phyloP scores from a whole-genome alignment of 2,113 vertebrate genomes.

The Lepus timidus region DNA sequence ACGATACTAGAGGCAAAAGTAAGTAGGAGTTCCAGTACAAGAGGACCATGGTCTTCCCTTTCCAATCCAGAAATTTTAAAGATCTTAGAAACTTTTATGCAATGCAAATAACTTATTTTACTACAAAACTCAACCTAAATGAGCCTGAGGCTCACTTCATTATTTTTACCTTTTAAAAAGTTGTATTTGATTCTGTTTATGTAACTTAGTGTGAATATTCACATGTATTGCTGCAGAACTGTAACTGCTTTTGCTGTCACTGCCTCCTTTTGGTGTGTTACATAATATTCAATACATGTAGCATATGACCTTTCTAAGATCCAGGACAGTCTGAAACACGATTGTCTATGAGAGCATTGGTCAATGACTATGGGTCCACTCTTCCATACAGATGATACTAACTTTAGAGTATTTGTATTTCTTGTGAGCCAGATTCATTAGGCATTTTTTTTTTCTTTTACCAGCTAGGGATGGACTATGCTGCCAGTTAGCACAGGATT shows the following conservation, averaged over 20 bases:
- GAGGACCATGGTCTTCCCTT: background rate
- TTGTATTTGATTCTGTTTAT: background rate
- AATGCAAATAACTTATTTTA: background rate
- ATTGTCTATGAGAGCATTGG: background rate
- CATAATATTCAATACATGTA: background rate
- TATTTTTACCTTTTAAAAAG: background rate
- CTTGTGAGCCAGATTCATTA: background rate
- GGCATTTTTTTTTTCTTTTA: background rate
- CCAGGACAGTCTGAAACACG: background rate
- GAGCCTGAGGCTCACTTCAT: background rate
- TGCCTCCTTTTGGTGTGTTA: background rate
- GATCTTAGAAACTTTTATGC: background rate
- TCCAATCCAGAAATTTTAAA: background rate
- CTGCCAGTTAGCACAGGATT: background rate
- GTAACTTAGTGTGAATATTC: background rate
- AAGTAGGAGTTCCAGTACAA: background rate
- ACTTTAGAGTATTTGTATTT: background rate
- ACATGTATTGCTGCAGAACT: conserved; percentile 29
- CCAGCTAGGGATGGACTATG: background rate
- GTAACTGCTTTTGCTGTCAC: background rate
- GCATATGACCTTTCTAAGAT: background rate
- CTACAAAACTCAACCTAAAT: background rate
- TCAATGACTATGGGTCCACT: background rate
- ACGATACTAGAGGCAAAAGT: background rate
- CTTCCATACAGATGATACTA: background rate